phyloP scores from a whole-genome alignment of 2,113 vertebrate species.

The Sander lucioperca region DNA sequence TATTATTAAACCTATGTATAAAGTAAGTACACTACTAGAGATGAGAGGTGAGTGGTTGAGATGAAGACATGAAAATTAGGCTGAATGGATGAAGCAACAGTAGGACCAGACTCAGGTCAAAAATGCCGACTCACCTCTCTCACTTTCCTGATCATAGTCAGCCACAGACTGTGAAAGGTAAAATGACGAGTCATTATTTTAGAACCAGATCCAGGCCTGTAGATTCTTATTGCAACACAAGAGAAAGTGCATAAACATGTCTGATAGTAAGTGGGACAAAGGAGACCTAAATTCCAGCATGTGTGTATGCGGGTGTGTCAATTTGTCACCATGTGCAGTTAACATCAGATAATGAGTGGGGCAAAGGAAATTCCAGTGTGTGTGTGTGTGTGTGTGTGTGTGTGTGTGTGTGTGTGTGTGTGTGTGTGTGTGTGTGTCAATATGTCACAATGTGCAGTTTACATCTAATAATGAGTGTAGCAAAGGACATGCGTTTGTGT shows the following conservation, averaged over 20 bases:
- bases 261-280: constrained; percentile 29
- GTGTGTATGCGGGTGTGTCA: neutral
- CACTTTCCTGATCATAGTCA: constrained; percentile 85
- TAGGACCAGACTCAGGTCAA: neutral
- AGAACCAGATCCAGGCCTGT: neutral
- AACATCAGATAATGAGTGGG: constrained; percentile 29
- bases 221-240: neutral
- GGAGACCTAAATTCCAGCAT: neutral
- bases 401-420: too few relatives aligned
- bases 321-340: neutral
- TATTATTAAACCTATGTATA: neutral
- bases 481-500: constrained; percentile 27
- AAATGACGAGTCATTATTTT: constrained; percentile 24
- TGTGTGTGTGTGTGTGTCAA: neutral
- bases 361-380: constrained; percentile 18
- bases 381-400: too few relatives aligned
- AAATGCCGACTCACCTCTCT: constrained; percentile 83
- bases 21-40: neutral
- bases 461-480: constrained; percentile 26
- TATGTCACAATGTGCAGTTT: neutral
- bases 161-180: constrained; percentile 82
- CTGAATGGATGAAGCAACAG: neutral
- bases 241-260: neutral
- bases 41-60: neutral
- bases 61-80: neutral